phyloP scores from a whole-genome alignment of 2,888 invertebrate genomes.

The Pelosia muscerda region DNA sequence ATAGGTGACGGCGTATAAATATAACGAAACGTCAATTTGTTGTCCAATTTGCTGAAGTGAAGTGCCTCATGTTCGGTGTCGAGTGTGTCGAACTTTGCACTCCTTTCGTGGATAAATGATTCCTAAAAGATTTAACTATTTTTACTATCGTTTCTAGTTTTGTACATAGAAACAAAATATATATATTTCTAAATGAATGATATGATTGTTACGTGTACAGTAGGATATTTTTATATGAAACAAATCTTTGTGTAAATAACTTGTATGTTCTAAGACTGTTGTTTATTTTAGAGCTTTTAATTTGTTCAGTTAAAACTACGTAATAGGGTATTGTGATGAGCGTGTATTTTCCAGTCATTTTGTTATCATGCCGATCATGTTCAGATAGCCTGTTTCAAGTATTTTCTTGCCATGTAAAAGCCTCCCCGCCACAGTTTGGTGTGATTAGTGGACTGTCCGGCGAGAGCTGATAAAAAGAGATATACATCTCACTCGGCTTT shows the following conservation, averaged over 20 bases:
- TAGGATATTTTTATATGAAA: slow-evolving; percentile 83
- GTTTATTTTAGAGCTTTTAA: slow-evolving; percentile 85
- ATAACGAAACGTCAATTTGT: slow-evolving; percentile 19
- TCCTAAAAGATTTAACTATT: slow-evolving; percentile 83
- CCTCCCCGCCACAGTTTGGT: not conserved
- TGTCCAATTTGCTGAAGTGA: slow-evolving; percentile 23
- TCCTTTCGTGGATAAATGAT: slow-evolving; percentile 65
- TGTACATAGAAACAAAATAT: slow-evolving; percentile 81
- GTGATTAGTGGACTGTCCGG: not conserved
- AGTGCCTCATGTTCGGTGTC: slow-evolving; percentile 55
- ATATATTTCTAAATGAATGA: slow-evolving; percentile 84
- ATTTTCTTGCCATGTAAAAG: slow-evolving; percentile 40
- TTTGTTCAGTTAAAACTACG: slow-evolving; percentile 78
- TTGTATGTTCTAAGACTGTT: slow-evolving; percentile 86
- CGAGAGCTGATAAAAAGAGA: not conserved
- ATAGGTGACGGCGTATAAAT: not conserved
- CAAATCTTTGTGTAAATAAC: slow-evolving; percentile 84
- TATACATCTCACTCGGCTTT: not conserved
- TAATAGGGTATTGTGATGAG: slow-evolving; percentile 69
- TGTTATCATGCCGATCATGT: slow-evolving; percentile 44
- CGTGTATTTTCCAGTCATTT: slow-evolving; percentile 85
- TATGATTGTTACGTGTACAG: slow-evolving; percentile 83
- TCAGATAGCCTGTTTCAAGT: slow-evolving; percentile 23
- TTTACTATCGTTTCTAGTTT: slow-evolving; percentile 83
- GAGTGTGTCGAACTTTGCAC: slow-evolving; percentile 60